Base-by-base conservation (phyloP, 2,888 invertebrate genomes). In the Andrena chrysosceles region DNA sequence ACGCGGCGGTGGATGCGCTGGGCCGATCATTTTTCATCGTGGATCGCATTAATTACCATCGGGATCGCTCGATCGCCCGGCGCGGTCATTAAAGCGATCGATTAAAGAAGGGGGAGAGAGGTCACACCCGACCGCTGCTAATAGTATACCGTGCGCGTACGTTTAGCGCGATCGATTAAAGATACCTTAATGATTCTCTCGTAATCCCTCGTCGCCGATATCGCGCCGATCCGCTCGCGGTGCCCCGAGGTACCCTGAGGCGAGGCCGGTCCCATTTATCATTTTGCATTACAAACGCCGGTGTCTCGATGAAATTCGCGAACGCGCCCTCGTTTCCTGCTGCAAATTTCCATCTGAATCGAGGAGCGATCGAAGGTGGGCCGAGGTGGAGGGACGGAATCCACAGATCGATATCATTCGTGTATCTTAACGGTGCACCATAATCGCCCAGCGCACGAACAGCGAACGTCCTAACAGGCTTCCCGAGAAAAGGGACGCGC, bases 21-120 rank as follows among this genome's bases (percentile, higher is more conserved):
- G 8, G 33, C 42, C 75, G 81, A 87, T 90, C 90, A 91, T 91
- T 91, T 90, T 90, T 91, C 91, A 91, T 83, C 85, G 89, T 73
- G 89, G 89, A 90, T 90, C 91, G 90, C 90, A 93, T 93, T 93
- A 93, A 93, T 93, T 92, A 93, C 90, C 91, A 89, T 89, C 89
- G 80, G 87, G 92, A 92, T 92, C 90, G 91, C 88, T 89, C 90
- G 91, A 93, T 92, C 90, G 89, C 83, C 85, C 89, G 83, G 85
- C 83, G 13, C 77, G 89, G 87, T 92, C 92, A 89, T 93, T 92
- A 92, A 68, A 92, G 90, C 92, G 91, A 93, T 93, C 93, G 93
- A 93, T 93, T 93, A 92, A 93, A 92, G 52, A 79, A 93, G 92
- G 60, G 82, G 73, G 83, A 85, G 88, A 91, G 87, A 90, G 92